Conservation (phyloP, 2,113 vertebrate species). For the Petroica traversi region DNA sequence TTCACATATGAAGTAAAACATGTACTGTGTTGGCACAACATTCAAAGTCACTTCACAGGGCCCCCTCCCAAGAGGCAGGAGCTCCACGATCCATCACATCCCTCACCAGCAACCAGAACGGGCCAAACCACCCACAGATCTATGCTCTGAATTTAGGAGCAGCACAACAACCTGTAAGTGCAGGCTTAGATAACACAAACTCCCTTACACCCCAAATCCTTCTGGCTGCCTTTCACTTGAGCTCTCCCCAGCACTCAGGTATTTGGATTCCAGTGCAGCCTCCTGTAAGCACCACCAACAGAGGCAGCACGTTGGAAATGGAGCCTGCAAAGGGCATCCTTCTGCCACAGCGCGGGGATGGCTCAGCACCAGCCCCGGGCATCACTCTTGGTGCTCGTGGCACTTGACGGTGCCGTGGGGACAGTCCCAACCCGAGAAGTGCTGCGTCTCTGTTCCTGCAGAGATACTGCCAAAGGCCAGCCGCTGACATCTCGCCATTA, state of each 20-base stretch:
- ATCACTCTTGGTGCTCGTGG: not conserved
- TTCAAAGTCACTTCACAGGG: not conserved
- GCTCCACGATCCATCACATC: not conserved
- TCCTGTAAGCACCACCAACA: not conserved
- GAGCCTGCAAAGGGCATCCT: not conserved
- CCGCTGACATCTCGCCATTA: not conserved
- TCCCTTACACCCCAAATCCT: not conserved
- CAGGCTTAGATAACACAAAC: not conserved
- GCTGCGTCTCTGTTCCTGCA: not conserved
- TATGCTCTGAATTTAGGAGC: not conserved
- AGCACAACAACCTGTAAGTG: not conserved
- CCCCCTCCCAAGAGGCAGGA: too few relatives aligned
- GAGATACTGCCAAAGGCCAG: not conserved
- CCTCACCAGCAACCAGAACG: not conserved
- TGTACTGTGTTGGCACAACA: rapidly evolving
- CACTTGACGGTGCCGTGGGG: not conserved
- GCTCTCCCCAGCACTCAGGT: not conserved
- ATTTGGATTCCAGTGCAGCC: not conserved
- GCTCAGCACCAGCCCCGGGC: not conserved
- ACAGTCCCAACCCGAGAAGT: not conserved
- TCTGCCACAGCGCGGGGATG: not conserved
- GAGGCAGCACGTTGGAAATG: rapidly evolving
- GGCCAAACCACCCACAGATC: not conserved
- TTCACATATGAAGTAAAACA: rapidly evolving
- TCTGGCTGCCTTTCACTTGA: not conserved